Base-by-base conservation (phyloP, 2,113 vertebrate genomes). In the Forbesichthys agassizii region DNA sequence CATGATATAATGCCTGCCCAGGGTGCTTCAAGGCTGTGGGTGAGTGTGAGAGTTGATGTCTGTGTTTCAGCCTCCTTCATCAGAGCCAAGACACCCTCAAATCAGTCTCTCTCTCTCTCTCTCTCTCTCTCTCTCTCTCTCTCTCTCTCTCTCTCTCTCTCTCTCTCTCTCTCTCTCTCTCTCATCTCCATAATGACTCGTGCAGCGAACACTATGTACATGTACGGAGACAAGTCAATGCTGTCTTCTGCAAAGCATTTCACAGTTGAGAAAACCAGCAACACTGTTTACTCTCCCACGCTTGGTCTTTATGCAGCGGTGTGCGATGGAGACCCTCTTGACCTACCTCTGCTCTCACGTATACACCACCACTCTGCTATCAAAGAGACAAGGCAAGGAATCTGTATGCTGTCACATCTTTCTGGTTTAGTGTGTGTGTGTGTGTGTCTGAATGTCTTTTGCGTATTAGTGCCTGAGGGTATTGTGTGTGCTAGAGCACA, bases 11-110 rank as follows among this genome's bases (percentile, higher is more conserved):
- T 42, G 36, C 36, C 36, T 8, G 7, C 36, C 36, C 36, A 42
- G 7, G 7, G 36, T 42, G 36, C 36, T 68, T 70, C 47, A 74
- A 73, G 47, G 1, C 74, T 83, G 79, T 80, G 72, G 82, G 52
- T 57, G 51, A 60, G 56, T 70, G 69, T 82, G 51, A 60, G 56
- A 69, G 69, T 82, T 65, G 65, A 3, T 53, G 47, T 51, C 7
- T 42, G 48, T 48, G 33, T 59, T 48, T 10, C 27, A 42, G 36
- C 36, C 36, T 42, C 36, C 36, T 42, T 42, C 36, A 8, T 42
- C 4, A 8, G 36, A 42, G 36, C 13, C 27, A n/a, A n/a, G n/a
- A n/a, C n/a, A n/a, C n/a, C n/a, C n/a, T n/a, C n/a, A n/a, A n/a
- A n/a, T n/a, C n/a, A n/a, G n/a, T n/a, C n/a, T n/a, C n/a, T n/a